Base-by-base conservation (phyloP, 2,797 vertebrate genomes). In the Okamejei kenojei region DNA sequence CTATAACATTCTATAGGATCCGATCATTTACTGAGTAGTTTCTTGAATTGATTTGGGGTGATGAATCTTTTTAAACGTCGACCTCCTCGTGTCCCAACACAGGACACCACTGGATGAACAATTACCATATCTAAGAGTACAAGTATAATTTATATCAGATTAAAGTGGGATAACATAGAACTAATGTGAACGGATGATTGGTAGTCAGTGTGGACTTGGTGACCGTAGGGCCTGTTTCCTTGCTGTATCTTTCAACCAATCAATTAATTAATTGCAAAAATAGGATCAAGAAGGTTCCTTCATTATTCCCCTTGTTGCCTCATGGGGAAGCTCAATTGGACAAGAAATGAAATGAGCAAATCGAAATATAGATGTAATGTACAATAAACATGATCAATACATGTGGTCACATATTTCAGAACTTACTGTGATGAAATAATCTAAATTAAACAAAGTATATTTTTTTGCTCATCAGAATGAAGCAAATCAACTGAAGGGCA, bases 401-500 rank as follows among this genome's bases (percentile, higher is more conserved):
- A 90, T 35, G 19, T 32, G 5, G 6, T 2, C 32, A 7, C 35
- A 71, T 71, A 23, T 29, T 45, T 26, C 10, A 54, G 90, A 74
- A 1, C 5, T 73, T 71, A 35, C 23, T 1, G 8, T 26, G 71
- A 17, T 38, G 11, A 92, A 68, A 73, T 45, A 45, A 45, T 45
- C 45, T 5, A 54, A 92, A 92, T 17, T 76, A 13, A 65, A 73
- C 73, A 91, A 35, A 45, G 23, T 45, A 38, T 92, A 0, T 6
- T n/a, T 74, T 54, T 76, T 92, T 74, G 6, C 26, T 35, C 90
- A 29, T 92, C 93, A 97, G 97, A 95, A 65, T 1, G 95, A 96
- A 93, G 94, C 94, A 6, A 94, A 93, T 21, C 95, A 5, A 82
- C 95, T 97, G 88, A 95, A 94, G 94, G 94, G 95, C 81, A 95